Conservation (phyloP, 2,113 vertebrate species). For the Dicentrarchus labrax region DNA sequence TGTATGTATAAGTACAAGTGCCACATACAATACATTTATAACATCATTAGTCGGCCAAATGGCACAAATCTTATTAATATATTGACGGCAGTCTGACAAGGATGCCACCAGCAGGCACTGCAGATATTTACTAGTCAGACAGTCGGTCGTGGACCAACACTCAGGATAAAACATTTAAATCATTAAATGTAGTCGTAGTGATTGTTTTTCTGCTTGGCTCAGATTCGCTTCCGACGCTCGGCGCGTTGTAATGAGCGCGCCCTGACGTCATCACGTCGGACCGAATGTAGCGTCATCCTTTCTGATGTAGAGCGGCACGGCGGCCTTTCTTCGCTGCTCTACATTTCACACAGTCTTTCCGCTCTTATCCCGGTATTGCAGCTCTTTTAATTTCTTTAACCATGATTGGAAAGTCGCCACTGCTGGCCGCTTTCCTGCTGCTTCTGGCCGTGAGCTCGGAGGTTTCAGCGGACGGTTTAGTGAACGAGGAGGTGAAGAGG, state of each 20-base stretch:
- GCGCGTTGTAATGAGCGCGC: conserved; percentile 6
- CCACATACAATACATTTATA: too few species aligned
- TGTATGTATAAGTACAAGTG: too few species aligned
- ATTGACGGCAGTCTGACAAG: neutral
- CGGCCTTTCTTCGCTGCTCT: conserved; percentile 76
- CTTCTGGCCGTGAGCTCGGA: conserved; percentile 64
- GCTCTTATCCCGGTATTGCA: neutral
- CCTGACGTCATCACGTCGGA: conserved; percentile 65
- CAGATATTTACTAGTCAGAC: neutral
- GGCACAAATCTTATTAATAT: too few species aligned
- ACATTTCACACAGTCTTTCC: conserved; percentile 7
- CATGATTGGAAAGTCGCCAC: conserved; percentile 43
- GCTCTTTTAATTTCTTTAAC: neutral
- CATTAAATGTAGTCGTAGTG: too few species aligned
- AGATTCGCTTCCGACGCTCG: neutral
- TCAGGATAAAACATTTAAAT: too few species aligned
- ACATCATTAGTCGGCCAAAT: fast-evolving
- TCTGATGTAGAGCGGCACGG: conserved; percentile 67
- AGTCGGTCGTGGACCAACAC: fast-evolving
- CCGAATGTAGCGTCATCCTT: conserved; percentile 86
- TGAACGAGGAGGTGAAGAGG: conserved; percentile 94
- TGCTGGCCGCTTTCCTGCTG: conserved; percentile 57
- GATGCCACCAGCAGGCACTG: neutral
- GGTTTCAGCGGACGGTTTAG: conserved; percentile 78
- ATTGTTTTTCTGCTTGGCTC: neutral